Conservation (phyloP, 2,888 invertebrate genomes). For the Acanthosepion lycidas region DNA sequence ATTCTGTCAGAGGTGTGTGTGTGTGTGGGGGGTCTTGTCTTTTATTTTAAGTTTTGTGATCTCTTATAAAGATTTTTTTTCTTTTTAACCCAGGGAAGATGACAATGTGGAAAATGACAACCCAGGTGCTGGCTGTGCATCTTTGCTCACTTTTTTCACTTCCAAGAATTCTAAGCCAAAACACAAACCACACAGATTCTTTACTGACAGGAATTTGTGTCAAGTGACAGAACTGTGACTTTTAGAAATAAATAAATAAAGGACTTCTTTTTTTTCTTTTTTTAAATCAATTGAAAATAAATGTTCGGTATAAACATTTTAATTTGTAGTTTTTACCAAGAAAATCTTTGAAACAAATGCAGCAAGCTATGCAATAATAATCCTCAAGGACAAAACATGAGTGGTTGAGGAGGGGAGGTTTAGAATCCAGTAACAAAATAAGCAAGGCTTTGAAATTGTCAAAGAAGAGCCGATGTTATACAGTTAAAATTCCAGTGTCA, state of each 20-base stretch:
- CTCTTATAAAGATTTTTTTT: background rate
- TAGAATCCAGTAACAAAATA: background rate
- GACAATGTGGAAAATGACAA: constrained; percentile 69
- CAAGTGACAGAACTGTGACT: constrained; percentile 54
- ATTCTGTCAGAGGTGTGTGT: no score
- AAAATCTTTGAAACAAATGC: no score
- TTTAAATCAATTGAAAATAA: no score
- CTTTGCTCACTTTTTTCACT: constrained; percentile 64
- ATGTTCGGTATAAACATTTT: no score
- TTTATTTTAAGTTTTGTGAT: background rate
- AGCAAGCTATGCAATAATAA: background rate
- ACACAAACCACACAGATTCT: constrained; percentile 62
- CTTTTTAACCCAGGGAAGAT: constrained; percentile 63
- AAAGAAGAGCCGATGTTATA: background rate
- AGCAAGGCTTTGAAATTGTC: background rate
- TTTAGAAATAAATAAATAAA: no score
- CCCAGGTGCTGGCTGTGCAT: constrained; percentile 58
- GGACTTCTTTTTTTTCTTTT: no score
- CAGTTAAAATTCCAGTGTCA: background rate
- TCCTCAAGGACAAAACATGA: background rate
- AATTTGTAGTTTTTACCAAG: no score
- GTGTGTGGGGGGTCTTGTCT: no score
- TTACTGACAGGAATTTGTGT: constrained; percentile 62
- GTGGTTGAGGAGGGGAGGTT: no score
- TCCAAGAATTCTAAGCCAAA: constrained; percentile 57